These are phyloP conservation scores for Brachionichthys hirsutus DNA, from an alignment of 2,113 vertebrate genomes.

Conservation along the genomic window DNA sequence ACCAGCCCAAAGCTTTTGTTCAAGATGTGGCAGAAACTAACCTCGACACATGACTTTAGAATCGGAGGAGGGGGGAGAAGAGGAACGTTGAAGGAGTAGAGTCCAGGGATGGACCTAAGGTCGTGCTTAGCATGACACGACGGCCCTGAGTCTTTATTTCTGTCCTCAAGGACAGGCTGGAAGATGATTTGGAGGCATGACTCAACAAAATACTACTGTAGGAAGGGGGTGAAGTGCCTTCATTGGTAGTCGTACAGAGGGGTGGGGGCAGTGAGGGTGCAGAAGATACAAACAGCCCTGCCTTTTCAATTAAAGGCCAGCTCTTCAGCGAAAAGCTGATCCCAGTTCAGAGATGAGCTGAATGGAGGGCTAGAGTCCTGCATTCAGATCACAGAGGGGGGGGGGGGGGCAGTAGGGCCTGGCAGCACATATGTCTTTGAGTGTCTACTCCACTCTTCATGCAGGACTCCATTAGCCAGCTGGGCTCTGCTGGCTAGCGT, in stretches of 20 bases:
- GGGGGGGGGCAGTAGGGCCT: too few species aligned
- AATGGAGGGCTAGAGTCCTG: background rate
- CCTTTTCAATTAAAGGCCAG: conserved; percentile 12
- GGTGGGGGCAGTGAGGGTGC: background rate
- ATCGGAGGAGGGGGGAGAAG: background rate
- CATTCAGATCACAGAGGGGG: conserved; percentile 4
- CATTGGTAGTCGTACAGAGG: background rate
- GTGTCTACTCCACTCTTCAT: too few species aligned
- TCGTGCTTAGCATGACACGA: background rate
- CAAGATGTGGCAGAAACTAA: conserved; percentile 26
- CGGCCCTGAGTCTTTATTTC: conserved; percentile 1
- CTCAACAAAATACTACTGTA: background rate
- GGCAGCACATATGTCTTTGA: too few species aligned
- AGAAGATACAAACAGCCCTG: background rate
- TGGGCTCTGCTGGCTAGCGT: background rate
- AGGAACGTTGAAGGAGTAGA: background rate
- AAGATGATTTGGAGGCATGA: background rate
- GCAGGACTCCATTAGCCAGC: too few species aligned
- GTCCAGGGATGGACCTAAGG: background rate
- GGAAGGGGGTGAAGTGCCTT: background rate
- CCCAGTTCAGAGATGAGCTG: background rate
- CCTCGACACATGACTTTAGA: conserved; percentile 21
- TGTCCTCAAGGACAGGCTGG: background rate
- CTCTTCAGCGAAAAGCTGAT: conserved; percentile 10
- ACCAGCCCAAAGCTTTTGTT: conserved; percentile 18